A percentile compares a stretch with the other conserved stretches of the same genome.
phyloP scores from a whole-genome alignment of 1,140 invertebrate species.

The Aphelenchoides fujianensis region DNA sequence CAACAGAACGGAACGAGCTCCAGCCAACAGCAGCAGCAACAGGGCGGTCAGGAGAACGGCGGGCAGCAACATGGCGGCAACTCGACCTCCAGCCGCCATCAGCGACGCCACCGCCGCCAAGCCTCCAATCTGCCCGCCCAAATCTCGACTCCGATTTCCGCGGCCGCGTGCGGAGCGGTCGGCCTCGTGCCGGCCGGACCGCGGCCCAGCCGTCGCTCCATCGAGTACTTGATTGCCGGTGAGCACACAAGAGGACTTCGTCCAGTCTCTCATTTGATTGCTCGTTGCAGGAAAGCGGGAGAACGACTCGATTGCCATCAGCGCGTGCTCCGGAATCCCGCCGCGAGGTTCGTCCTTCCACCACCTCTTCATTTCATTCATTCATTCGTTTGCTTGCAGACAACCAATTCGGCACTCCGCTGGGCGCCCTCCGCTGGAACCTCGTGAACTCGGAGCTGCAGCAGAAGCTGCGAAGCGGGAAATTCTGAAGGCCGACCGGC shows the following conservation, averaged over 20 bases:
- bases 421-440: neutral
- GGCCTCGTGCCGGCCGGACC: too few species aligned
- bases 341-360: too few species aligned
- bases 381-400: too few species aligned
- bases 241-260: neutral
- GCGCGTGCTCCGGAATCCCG: neutral
- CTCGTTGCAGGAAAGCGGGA: neutral
- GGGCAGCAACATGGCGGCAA: neutral
- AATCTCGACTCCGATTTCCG: neutral
- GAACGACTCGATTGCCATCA: neutral
- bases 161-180: neutral
- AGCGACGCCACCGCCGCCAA: neutral
- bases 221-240: constrained; percentile 13
- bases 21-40: too few species aligned
- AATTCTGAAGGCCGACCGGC: too few species aligned
- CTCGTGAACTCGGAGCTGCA: neutral
- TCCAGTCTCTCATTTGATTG: constrained; percentile 4
- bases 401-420: neutral
- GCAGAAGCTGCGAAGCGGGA: neutral
- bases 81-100: neutral
- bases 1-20: too few species aligned
- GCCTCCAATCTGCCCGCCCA: neutral
- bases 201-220: neutral
- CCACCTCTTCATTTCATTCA: too few species aligned
- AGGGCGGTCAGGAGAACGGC: neutral